These are phyloP conservation scores for Lysiphlebus fabarum DNA, from an alignment of 1,140 invertebrate genomes.

Conservation along the genomic window DNA sequence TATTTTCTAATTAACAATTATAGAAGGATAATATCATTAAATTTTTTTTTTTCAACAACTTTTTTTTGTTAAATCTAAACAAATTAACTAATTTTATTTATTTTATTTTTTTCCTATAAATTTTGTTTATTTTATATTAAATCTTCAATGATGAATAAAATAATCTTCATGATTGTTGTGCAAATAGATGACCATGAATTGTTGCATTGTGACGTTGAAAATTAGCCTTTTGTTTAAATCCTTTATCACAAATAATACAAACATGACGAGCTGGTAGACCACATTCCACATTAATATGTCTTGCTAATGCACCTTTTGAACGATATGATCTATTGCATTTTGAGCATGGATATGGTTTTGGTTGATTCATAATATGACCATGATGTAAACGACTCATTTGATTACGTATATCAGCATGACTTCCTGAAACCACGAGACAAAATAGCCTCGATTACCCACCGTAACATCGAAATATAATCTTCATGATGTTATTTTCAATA, in stretches of 20 bases:
- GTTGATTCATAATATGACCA: constrained; percentile 1
- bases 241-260: constrained; percentile 41
- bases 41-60: not conserved
- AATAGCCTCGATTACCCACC: constrained; percentile 31
- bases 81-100: not conserved
- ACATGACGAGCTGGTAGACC: constrained; percentile 35
- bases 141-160: constrained; percentile 7
- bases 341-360: constrained; percentile 52
- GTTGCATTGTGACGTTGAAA: constrained; percentile 38
- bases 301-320: constrained; percentile 43
- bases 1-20: too few relatives aligned
- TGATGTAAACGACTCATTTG: constrained; percentile 10
- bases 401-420: constrained; percentile 12
- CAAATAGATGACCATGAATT: constrained; percentile 33
- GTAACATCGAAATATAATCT: constrained; percentile 2
- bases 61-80: not conserved
- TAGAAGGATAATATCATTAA: not conserved
- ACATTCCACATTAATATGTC: constrained; percentile 43
- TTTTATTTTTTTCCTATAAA: too few relatives aligned
- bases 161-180: constrained; percentile 17
- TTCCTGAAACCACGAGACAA: constrained; percentile 39
- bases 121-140: not conserved
- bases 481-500: constrained; percentile 2
- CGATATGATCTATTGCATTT: constrained; percentile 61
- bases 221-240: constrained; percentile 43